Percentiles rank a stretch among this genome's conserved stretches.
These are phyloP conservation scores for Heliconius himera DNA, from an alignment of 1,140 invertebrate genomes.

Conservation along the genomic window DNA sequence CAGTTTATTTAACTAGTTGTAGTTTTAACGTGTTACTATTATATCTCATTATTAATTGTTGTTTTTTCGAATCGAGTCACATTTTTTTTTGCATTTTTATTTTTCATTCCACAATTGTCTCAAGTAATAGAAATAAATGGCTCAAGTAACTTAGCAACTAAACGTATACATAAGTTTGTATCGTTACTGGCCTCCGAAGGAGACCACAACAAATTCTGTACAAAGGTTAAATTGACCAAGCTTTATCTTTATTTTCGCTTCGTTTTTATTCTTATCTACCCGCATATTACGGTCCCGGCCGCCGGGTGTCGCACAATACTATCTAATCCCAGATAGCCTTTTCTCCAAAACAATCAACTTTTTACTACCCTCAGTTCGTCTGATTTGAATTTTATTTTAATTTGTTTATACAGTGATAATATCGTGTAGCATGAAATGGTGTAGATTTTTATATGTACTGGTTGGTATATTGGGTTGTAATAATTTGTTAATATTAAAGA, in stretches of 20 bases:
- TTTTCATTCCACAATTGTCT: not conserved
- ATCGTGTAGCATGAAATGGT: not conserved
- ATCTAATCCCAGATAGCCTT: constrained; percentile 18
- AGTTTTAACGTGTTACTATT: not conserved
- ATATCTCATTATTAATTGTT: no score
- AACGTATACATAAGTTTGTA: not conserved
- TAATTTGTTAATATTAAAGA: not conserved
- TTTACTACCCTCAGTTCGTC: not conserved
- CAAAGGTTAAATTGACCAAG: constrained; percentile 22
- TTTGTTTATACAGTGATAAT: constrained; percentile 2
- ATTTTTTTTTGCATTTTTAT: not conserved
- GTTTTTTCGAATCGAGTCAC: not conserved
- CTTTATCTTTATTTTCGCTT: constrained; percentile 33
- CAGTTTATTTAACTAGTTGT: not conserved
- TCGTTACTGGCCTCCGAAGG: not conserved
- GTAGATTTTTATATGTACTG: not conserved
- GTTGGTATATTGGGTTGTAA: not conserved
- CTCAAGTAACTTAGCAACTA: not conserved
- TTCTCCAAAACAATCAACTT: constrained; percentile 11
- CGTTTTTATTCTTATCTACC: constrained; percentile 27
- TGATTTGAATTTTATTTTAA: constrained; percentile 13
- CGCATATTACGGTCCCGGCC: constrained; percentile 17
- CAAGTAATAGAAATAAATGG: not conserved
- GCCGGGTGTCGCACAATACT: constrained; percentile 26
- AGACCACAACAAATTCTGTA: not conserved